These are phyloP conservation scores for Actinernus sp. DNA, from an alignment of 92 coral and sea anemone genomes.

Conservation along the genomic window DNA sequence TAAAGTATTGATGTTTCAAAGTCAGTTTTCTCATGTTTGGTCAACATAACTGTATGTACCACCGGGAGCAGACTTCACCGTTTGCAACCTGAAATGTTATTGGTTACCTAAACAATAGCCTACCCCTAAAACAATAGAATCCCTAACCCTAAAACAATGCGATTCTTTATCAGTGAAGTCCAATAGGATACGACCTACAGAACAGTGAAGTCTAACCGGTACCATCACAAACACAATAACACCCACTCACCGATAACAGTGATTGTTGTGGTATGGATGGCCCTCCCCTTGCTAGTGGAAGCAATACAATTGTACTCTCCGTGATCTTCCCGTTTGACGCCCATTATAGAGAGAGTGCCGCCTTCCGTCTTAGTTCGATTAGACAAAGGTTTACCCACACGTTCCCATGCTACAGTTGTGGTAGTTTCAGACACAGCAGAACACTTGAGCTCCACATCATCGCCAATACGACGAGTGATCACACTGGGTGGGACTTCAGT, in stretches of 20 bases:
- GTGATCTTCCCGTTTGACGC: slow-evolving; percentile 75
- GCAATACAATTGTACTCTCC: slow-evolving; percentile 92
- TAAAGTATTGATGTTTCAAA: no score
- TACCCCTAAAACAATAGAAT: no score
- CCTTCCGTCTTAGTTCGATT: slow-evolving; percentile 71
- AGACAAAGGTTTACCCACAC: slow-evolving; percentile 67
- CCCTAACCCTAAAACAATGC: no score
- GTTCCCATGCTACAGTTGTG: slow-evolving; percentile 71
- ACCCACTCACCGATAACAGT: slow-evolving; percentile 89
- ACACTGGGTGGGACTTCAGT: slow-evolving; percentile 78
- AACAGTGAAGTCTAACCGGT: no score
- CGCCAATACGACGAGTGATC: slow-evolving; percentile 79
- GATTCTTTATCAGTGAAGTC: no score
- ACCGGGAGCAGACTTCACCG: no score
- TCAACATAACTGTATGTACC: no score
- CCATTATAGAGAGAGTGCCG: slow-evolving; percentile 68
- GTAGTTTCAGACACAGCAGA: slow-evolving; percentile 73
- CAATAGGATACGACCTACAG: no score
- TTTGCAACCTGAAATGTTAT: no score
- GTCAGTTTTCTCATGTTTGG: no score
- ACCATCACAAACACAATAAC: no score
- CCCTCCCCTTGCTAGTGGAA: slow-evolving; percentile 66
- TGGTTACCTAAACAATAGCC: no score
- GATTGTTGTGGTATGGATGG: slow-evolving; percentile 67
- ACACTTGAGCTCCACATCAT: slow-evolving; percentile 75